Percentiles rank a stretch among this genome's conserved stretches.
phyloP scores from a whole-genome alignment of 2,113 vertebrate species.

The Talpa occidentalis region DNA sequence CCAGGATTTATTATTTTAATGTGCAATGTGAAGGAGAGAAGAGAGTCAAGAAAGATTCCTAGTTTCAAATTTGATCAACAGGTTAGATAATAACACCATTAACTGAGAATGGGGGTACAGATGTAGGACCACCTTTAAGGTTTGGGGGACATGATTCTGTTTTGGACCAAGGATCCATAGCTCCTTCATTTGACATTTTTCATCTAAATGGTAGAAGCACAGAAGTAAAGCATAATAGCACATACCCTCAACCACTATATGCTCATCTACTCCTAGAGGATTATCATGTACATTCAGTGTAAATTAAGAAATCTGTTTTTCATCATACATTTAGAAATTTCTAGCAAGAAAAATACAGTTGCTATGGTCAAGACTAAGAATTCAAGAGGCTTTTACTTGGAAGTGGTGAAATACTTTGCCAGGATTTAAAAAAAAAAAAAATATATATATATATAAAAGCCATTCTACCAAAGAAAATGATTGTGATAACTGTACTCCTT shows the following conservation, averaged over 20 bases:
- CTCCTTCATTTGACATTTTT: neutral
- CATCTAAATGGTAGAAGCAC: neutral
- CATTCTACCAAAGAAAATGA: conserved; percentile 45
- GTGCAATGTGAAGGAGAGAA: neutral
- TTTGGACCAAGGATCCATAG: too few species aligned
- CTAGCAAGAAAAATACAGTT: conserved; percentile 14
- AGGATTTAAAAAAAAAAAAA: too few species aligned
- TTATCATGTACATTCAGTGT: neutral
- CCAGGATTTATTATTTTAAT: neutral
- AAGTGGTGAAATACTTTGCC: conserved; percentile 44
- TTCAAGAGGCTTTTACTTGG: conserved; percentile 50
- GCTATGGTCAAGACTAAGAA: neutral
- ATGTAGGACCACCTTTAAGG: neutral
- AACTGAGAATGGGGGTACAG: neutral
- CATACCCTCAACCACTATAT: neutral
- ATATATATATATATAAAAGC: neutral
- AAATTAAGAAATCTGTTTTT: neutral
- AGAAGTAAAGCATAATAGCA: neutral
- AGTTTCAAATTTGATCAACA: neutral
- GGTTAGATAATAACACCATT: neutral
- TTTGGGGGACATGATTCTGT: fast-evolving
- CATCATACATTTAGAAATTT: conserved; percentile 54
- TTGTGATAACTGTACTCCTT: neutral
- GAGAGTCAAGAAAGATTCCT: neutral
- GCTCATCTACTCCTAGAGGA: neutral